Conservation (phyloP, 2,113 vertebrate species). For the Ramphastos sulfuratus region DNA sequence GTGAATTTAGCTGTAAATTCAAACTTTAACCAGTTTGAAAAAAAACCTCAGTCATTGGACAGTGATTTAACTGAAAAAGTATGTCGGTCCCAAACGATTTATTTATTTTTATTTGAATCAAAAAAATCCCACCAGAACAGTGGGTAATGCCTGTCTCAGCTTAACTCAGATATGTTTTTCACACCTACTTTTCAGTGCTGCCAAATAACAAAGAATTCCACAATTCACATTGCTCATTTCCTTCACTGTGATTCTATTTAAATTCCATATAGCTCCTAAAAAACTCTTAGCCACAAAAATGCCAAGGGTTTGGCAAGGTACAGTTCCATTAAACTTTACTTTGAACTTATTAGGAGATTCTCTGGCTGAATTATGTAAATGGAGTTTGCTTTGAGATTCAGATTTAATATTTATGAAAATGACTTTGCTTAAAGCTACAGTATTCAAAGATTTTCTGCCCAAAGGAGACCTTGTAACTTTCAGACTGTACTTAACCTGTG, state of each 20-base stretch:
- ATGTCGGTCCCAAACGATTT: background rate
- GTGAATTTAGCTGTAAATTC: background rate
- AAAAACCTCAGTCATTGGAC: rapidly evolving
- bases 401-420: background rate
- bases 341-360: background rate
- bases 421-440: background rate
- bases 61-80: background rate
- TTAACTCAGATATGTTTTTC: background rate
- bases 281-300: background rate
- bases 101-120: background rate
- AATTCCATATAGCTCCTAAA: background rate
- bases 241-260: background rate
- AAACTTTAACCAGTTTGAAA: background rate
- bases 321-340: background rate
- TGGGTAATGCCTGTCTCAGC: background rate
- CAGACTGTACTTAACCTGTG: background rate
- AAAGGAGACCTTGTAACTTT: background rate
- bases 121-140: too few species aligned
- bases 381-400: background rate
- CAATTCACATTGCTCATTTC: background rate
- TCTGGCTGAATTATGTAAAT: background rate
- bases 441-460: background rate
- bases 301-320: background rate
- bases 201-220: background rate
- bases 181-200: background rate